A percentile compares a stretch with the other conserved stretches of the same genome.
Evolutionary conservation across 1,140 invertebrate genomes (phyloP).

Genomic region (Thaumetopoea pityocampa): DNA sequence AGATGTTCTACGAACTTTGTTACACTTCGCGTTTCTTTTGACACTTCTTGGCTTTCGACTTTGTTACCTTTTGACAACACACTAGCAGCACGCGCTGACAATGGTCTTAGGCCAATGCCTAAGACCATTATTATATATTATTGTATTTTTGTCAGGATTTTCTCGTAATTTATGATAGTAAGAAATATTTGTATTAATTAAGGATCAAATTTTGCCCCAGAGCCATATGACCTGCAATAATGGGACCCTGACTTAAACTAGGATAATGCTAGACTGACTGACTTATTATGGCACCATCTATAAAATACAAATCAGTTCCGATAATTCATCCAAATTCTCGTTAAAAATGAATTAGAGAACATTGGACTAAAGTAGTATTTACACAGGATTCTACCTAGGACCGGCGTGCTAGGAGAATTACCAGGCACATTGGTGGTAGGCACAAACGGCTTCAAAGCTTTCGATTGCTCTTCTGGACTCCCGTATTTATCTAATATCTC

Average conservation of each 20-base stretch:
- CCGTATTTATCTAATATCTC: constrained; percentile 93
- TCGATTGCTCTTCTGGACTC: constrained; percentile 54
- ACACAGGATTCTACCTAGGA: constrained; percentile 38
- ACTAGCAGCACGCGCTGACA: no score
- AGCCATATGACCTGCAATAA: no score
- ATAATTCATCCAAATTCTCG: not conserved
- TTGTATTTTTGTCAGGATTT: no score
- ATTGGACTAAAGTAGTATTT: constrained; percentile 16
- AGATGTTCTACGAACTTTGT: no score
- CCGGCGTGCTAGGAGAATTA: constrained; percentile 42
- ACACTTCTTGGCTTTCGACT: no score
- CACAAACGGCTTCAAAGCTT: constrained; percentile 47
- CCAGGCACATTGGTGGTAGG: constrained; percentile 37
- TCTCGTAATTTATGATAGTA: constrained; percentile 1
- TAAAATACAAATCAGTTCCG: not conserved
- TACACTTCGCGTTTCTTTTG: no score
- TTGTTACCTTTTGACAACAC: no score
- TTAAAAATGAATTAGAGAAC: not conserved
- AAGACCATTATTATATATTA: no score
- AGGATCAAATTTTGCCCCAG: no score
- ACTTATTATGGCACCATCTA: not conserved
- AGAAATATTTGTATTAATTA: not conserved
- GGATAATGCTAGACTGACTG: no score
- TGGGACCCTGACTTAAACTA: no score
- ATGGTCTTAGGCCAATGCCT: no score